Evolutionary conservation across 2,113 vertebrate species (phyloP).

Genomic region (Suncus etruscus): DNA sequence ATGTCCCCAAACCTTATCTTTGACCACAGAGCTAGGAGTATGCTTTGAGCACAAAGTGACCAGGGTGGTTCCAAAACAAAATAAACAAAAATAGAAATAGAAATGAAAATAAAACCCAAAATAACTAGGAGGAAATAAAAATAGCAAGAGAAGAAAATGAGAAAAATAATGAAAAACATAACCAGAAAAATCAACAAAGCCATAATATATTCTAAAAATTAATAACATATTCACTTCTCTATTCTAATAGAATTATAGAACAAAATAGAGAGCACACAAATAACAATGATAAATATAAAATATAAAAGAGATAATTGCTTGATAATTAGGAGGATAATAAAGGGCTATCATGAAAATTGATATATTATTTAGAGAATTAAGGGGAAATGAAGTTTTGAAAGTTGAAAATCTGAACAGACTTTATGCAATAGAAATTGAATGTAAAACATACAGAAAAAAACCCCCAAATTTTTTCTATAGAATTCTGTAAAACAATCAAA

Average conservation of each 20-base stretch:
- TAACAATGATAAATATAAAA: not conserved
- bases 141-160: not conserved
- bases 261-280: not conserved
- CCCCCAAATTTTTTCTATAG: not conserved
- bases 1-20: too few species aligned
- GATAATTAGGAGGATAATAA: too few species aligned
- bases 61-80: too few species aligned
- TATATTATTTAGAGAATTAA: conserved; percentile 1
- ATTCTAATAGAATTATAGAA: not conserved
- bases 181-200: not conserved
- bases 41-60: too few species aligned
- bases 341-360: too few species aligned
- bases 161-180: not conserved
- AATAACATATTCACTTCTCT: too few species aligned
- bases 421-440: conserved; percentile 27
- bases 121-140: not conserved
- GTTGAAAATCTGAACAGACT: not conserved
- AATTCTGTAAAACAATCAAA: not conserved
- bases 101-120: not conserved
- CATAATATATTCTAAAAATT: conserved; percentile 1
- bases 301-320: not conserved
- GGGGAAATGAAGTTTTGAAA: not conserved
- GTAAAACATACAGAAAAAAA: not conserved
- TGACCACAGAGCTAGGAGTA: too few species aligned
- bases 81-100: too few species aligned